A percentile compares a stretch with the other conserved stretches of the same genome.
These are phyloP conservation scores for Leptodactylus fuscus DNA, from an alignment of 2,113 vertebrate genomes.

Conservation along the genomic window DNA sequence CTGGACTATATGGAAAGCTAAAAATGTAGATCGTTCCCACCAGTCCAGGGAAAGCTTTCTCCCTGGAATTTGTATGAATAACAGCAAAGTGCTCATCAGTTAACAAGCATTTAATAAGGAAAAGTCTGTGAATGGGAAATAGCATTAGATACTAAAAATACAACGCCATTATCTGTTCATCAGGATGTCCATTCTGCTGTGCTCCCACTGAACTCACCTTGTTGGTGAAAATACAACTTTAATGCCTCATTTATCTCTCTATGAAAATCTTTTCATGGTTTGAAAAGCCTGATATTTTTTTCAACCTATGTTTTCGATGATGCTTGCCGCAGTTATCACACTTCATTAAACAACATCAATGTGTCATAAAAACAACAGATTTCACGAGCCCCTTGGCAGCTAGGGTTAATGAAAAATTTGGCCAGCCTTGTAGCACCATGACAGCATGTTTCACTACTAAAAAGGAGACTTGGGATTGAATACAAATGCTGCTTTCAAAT, in stretches of 20 bases:
- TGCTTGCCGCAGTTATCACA: constrained; percentile 37
- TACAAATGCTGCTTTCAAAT: constrained; percentile 49
- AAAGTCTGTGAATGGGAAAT: constrained; percentile 3
- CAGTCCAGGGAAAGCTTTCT: not conserved
- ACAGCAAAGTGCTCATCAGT: not conserved
- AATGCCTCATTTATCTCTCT: constrained; percentile 37
- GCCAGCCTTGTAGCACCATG: constrained; percentile 24
- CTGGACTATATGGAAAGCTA: not conserved
- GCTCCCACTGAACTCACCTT: constrained; percentile 50
- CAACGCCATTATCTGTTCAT: not conserved
- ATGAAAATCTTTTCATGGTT: constrained; percentile 31
- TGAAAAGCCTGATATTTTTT: constrained; percentile 40
- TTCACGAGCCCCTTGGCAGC: constrained; percentile 46
- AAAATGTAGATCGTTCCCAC: not conserved
- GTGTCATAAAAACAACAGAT: constrained; percentile 49
- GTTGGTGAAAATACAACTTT: constrained; percentile 11
- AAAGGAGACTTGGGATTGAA: constrained; percentile 31
- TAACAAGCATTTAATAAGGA: constrained; percentile 14
- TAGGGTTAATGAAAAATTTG: constrained; percentile 15
- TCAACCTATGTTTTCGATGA: constrained; percentile 50
- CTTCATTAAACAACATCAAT: constrained; percentile 49
- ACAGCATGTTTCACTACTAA: not conserved
- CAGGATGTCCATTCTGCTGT: constrained; percentile 29
- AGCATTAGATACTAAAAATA: constrained; percentile 20
- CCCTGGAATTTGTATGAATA: not conserved